phyloP scores from a whole-genome alignment of 2,113 vertebrate genomes.

The Vombatus ursinus region DNA sequence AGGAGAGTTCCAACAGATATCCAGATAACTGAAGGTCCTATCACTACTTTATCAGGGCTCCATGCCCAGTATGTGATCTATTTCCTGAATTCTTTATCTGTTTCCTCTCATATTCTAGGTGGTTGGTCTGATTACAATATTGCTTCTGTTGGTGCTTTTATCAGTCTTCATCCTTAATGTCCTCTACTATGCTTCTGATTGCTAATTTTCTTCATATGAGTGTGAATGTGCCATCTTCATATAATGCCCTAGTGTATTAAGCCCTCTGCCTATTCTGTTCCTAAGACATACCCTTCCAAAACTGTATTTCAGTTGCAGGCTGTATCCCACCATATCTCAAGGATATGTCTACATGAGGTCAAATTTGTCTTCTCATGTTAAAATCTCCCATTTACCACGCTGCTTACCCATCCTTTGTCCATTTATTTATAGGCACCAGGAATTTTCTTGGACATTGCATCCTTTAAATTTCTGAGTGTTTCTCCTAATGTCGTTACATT shows the following conservation, averaged over 20 bases:
- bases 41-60: background rate
- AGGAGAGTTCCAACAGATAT: background rate
- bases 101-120: background rate
- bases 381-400: too few relatives aligned
- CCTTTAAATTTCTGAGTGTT: too few relatives aligned
- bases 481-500: too few relatives aligned
- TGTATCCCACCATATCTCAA: too few relatives aligned
- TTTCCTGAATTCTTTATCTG: background rate
- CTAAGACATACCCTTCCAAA: background rate
- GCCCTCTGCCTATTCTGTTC: background rate
- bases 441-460: too few relatives aligned
- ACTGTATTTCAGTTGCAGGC: background rate
- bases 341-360: too few relatives aligned
- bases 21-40: background rate
- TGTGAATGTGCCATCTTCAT: background rate
- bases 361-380: too few relatives aligned
- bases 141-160: background rate
- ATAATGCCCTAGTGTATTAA: background rate
- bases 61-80: background rate
- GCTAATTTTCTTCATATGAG: background rate
- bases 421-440: too few relatives aligned
- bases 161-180: background rate
- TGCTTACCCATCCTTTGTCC: too few relatives aligned
- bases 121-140: background rate
- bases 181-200: background rate